Percentiles rank a stretch among this genome's conserved stretches.
Conservation (phyloP, 2,888 invertebrate species). For the Anorthoa munda region DNA sequence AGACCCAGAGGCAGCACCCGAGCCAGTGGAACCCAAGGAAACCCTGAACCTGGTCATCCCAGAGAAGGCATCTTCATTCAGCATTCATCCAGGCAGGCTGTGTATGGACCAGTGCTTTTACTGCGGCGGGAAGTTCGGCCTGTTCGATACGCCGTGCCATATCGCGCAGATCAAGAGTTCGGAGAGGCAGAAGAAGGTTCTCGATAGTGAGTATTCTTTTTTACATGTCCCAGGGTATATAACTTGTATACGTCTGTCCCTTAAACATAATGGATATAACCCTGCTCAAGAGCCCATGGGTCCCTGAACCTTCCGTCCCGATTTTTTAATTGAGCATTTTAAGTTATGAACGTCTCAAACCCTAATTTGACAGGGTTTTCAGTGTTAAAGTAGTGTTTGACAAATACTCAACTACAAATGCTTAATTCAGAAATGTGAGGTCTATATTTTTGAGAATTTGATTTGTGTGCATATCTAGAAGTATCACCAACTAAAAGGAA, state of each 20-base stretch:
- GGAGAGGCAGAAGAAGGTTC: conserved; percentile 95
- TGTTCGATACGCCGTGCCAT: conserved; percentile 96
- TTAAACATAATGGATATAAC: too few species aligned
- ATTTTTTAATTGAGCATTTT: too few species aligned
- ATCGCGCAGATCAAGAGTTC: conserved; percentile 96
- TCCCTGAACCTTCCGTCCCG: too few species aligned
- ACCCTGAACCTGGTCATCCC: conserved; percentile 94
- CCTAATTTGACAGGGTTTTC: too few species aligned
- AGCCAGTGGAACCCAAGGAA: conserved; percentile 86
- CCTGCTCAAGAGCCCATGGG: too few species aligned
- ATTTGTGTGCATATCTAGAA: background rate
- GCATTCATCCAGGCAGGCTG: conserved; percentile 95
- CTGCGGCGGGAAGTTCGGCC: conserved; percentile 96
- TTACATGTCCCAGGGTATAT: background rate
- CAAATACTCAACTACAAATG: too few species aligned
- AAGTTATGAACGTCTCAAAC: too few species aligned
- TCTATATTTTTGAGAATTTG: background rate
- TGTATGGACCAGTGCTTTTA: conserved; percentile 97
- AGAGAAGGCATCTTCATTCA: conserved; percentile 96
- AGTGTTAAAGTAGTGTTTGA: too few species aligned
- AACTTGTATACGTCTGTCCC: too few species aligned
- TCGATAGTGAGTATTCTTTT: conserved; percentile 91
- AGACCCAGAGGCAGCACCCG: conserved; percentile 83
- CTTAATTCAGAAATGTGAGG: too few species aligned
- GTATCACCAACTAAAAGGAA: too few species aligned